A percentile compares a stretch with the other conserved stretches of the same genome.
Evolutionary conservation across 2,888 invertebrate species (phyloP).

Genomic region (Mactromeris polynyma): DNA sequence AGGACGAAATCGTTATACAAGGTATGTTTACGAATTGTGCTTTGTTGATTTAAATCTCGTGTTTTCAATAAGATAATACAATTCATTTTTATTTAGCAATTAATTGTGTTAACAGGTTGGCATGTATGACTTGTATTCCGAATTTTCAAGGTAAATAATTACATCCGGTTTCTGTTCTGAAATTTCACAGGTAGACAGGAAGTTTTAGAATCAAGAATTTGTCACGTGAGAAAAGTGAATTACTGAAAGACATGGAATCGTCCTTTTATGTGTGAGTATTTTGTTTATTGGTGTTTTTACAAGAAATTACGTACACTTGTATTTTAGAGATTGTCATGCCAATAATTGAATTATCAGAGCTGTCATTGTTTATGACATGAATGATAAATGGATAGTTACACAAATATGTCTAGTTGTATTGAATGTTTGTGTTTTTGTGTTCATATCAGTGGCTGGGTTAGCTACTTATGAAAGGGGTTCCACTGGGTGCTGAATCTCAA

Average conservation of each 20-base stretch:
- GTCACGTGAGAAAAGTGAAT: no score
- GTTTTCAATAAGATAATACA: background rate
- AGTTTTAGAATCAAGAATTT: background rate
- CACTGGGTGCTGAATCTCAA: no score
- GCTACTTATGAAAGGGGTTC: no score
- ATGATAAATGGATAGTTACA: no score
- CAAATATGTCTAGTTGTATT: no score
- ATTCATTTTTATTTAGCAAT: no score
- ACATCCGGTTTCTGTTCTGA: background rate
- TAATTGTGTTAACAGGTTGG: background rate
- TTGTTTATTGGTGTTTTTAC: background rate
- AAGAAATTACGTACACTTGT: no score
- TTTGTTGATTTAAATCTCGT: background rate
- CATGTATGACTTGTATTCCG: background rate
- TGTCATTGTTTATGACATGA: no score
- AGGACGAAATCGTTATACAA: background rate
- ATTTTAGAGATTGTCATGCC: no score
- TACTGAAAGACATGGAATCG: background rate
- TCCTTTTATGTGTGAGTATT: slow-evolving; percentile 25
- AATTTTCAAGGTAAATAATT: background rate
- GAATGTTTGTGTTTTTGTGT: no score
- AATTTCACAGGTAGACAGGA: background rate
- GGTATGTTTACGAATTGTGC: background rate
- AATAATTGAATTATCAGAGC: no score
- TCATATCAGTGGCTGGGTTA: no score